Evolutionary conservation across 2,797 vertebrate genomes (phyloP), one percentile per base, ranked within the genome.

Genomic region (Galaxias olidus): DNA sequence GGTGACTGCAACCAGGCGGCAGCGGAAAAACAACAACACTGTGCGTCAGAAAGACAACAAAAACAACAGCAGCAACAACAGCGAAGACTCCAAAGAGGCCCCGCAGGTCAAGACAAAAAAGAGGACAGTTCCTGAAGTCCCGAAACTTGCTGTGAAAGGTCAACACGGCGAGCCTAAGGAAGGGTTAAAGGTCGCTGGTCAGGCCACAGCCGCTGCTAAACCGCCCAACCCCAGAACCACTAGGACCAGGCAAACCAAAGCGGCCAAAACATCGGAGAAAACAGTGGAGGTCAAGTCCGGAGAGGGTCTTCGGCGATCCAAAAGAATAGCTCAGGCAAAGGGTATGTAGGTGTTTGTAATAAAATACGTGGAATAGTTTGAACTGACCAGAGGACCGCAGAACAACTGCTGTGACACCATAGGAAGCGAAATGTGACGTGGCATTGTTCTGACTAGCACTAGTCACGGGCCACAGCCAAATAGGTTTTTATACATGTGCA

Each of bases 291-390:
- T 18, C 1, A 45, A 18, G 15, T 45, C 30, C 20, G 52, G 10
- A 0, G 0, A 9, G 0, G 65, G 69, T 1, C 66, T 80, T 4
- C 82, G 90, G 1, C 83, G 90, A 11, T 90, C 90, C 0, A 91
- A 84, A 75, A 84, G 91, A 66, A 83, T 91, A 0, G 82, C n/a
- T n/a, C 88, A 8, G 75, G 9, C 40, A 83, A 68, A 55, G 87
- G 18, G 7, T 69, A 43, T 68, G 11, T 10, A 12, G 17, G 0
- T n/a, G n/a, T n/a, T n/a, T n/a, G n/a, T n/a, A n/a, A n/a, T n/a
- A n/a, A n/a, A n/a, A n/a, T n/a, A n/a, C n/a, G n/a, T n/a, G n/a
- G n/a, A n/a, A n/a, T n/a, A n/a, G n/a, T n/a, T n/a, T n/a, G n/a
- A n/a, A n/a, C n/a, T n/a, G n/a, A n/a, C n/a, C n/a, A n/a, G n/a